phyloP scores from a whole-genome alignment of 2,113 vertebrate genomes.

The Leucoraja erinaceus region DNA sequence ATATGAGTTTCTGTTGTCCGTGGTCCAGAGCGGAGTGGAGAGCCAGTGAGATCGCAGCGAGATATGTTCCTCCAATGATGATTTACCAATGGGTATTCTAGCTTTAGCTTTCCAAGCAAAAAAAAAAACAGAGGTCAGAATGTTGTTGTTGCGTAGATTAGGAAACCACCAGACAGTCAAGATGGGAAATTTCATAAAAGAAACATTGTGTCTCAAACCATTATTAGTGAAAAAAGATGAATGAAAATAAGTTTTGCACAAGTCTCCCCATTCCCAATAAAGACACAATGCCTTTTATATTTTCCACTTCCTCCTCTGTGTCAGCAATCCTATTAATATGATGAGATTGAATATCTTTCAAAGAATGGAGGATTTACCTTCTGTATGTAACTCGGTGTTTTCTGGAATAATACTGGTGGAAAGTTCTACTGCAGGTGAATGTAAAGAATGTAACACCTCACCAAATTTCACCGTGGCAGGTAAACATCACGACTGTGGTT shows the following conservation, averaged over 20 bases:
- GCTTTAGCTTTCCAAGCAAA: too few species aligned
- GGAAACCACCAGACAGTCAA: not conserved
- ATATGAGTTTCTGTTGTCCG: too few species aligned
- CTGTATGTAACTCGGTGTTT: not conserved
- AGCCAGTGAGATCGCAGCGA: too few species aligned
- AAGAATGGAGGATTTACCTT: not conserved
- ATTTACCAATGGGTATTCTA: too few species aligned
- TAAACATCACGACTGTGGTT: not conserved
- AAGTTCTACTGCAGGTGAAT: not conserved
- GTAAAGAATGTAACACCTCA: not conserved
- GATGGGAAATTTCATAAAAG: not conserved
- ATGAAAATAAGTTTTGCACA: not conserved
- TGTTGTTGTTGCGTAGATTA: not conserved
- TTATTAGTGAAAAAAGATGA: too few species aligned
- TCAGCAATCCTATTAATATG: slow-evolving; percentile 7
- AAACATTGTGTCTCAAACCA: not conserved
- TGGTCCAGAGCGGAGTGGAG: too few species aligned
- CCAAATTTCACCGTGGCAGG: slow-evolving; percentile 2
- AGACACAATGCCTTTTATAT: not conserved
- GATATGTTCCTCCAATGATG: not conserved
- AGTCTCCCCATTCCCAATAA: not conserved
- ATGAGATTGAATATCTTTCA: not conserved
- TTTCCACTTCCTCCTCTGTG: not conserved
- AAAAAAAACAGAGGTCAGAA: not conserved
- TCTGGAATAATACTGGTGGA: not conserved